These are phyloP conservation scores for Mormyrus iriodes DNA, from an alignment of 2,113 vertebrate species.

Conservation along the genomic window DNA sequence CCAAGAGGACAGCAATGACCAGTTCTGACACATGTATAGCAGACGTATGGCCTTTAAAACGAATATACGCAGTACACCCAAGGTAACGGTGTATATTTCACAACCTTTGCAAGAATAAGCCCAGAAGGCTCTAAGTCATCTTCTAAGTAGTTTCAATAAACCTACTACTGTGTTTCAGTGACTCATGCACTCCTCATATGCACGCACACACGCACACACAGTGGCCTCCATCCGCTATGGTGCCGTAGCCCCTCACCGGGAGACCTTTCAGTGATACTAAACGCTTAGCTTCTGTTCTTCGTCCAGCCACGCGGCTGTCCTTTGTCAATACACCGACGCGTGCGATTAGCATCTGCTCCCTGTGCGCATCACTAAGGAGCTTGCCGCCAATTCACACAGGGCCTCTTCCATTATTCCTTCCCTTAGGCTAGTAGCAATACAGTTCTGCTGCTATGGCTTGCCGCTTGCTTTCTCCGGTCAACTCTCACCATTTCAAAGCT, in stretches of 20 bases:
- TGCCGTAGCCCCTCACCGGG: background rate
- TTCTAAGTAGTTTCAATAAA: background rate
- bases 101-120: background rate
- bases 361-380: background rate
- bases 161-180: background rate
- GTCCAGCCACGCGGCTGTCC: background rate
- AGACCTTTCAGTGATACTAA: background rate
- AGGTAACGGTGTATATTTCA: background rate
- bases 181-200: background rate
- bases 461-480: conserved; percentile 3
- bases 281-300: background rate
- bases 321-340: background rate
- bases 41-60: background rate
- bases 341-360: background rate
- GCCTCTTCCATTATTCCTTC: conserved; percentile 4
- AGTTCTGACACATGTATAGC: background rate
- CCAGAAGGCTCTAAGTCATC: background rate
- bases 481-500: conserved; percentile 21
- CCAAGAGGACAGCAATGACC: background rate
- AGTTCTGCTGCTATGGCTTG: background rate
- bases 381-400: background rate
- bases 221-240: background rate
- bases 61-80: background rate
- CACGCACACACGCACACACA: background rate
- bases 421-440: conserved; percentile 1